Conservation (phyloP, 2,797 vertebrate genomes). For the Enteromius unitaeniatus region DNA sequence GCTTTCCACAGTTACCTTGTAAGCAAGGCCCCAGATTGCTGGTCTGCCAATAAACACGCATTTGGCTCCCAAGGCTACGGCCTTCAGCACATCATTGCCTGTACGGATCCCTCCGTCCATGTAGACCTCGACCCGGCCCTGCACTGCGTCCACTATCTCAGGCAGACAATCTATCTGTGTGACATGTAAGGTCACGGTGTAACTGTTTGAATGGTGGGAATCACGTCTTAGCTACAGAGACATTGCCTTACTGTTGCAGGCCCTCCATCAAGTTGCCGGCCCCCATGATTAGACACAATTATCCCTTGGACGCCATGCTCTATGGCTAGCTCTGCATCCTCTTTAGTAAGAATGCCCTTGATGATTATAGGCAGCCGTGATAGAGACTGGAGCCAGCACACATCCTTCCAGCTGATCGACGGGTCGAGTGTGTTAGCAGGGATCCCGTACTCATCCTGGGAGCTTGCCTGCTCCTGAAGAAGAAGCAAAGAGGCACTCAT, state of each 20-base stretch:
- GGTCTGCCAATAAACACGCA: conserved; percentile 94
- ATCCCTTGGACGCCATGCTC: conserved; percentile 89
- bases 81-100: conserved; percentile 91
- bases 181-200: neutral
- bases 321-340: conserved; percentile 93
- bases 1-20: conserved; percentile 81
- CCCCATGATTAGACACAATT: conserved; percentile 96
- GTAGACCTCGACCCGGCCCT: conserved; percentile 89
- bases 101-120: conserved; percentile 92
- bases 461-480: conserved; percentile 70
- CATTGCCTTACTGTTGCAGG: conserved; percentile 82
- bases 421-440: conserved; percentile 84
- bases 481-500: neutral
- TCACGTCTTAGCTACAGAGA: neutral
- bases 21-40: conserved; percentile 92
- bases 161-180: conserved; percentile 89
- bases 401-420: conserved; percentile 90
- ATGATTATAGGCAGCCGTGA: conserved; percentile 90
- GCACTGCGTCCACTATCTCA: conserved; percentile 90
- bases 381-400: conserved; percentile 87
- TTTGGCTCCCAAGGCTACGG: conserved; percentile 91
- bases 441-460: conserved; percentile 75
- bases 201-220: neutral
- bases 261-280: conserved; percentile 92
- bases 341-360: conserved; percentile 95